Evolutionary conservation across 2,113 vertebrate species (phyloP).

Genomic region (Dolichotis patagonum): DNA sequence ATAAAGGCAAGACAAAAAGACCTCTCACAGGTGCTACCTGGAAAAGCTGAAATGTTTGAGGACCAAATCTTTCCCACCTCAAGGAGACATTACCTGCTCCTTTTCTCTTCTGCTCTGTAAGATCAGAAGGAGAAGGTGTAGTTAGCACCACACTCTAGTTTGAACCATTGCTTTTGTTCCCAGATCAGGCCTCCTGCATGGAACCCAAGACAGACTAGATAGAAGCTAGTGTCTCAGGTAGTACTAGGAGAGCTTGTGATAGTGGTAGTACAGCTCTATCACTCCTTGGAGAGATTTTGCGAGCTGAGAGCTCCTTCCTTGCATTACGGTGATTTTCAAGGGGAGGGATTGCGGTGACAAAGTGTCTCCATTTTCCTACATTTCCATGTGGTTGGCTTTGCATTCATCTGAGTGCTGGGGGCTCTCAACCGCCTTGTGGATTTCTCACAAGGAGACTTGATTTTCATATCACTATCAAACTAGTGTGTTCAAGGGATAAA

Average conservation of each 20-base stretch:
- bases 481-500: neutral
- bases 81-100: neutral
- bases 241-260: neutral
- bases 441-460: neutral
- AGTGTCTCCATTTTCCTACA: neutral
- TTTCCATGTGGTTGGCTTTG: neutral
- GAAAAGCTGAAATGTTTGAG: neutral
- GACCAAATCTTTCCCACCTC: neutral
- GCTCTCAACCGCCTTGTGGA: neutral
- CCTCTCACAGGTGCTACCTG: neutral
- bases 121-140: no score
- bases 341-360: neutral
- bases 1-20: neutral
- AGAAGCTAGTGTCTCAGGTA: neutral
- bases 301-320: neutral
- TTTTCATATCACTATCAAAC: neutral
- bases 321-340: neutral
- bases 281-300: neutral
- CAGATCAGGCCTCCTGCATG: rapidly evolving
- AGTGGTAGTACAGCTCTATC: neutral
- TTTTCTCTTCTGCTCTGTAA: neutral
- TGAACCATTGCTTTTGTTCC: neutral
- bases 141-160: no score
- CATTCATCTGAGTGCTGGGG: neutral
- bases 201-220: neutral